Conservation (phyloP, 1,140 invertebrate genomes). For the Ephestia elutella region DNA sequence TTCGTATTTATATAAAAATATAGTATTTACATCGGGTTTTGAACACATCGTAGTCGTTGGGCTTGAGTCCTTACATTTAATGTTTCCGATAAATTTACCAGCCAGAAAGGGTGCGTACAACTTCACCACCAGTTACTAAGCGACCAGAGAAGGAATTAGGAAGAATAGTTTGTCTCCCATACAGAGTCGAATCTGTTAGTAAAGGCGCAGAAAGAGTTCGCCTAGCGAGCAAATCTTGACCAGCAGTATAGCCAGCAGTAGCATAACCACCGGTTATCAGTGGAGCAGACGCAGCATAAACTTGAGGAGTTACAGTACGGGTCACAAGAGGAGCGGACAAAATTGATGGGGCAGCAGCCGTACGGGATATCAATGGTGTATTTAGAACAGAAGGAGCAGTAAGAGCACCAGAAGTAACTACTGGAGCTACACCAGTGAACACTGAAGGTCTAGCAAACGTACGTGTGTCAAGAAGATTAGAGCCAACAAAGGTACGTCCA, state of each 20-base stretch:
- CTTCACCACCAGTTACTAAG: not conserved
- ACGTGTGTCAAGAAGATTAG: not conserved
- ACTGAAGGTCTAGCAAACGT: not conserved
- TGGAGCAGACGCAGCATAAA: conserved; percentile 26
- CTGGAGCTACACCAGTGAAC: not conserved
- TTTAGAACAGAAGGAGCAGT: not conserved
- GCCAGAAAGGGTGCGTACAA: not conserved
- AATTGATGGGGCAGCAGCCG: not conserved
- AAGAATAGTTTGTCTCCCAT: not conserved
- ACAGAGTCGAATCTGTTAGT: not conserved
- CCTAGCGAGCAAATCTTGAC: not conserved
- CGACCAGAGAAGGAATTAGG: not conserved
- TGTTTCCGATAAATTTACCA: not conserved
- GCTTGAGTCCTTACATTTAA: not conserved
- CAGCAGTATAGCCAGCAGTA: not conserved
- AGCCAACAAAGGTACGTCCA: conserved; percentile 11
- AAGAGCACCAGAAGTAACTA: not conserved
- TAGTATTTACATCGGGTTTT: not conserved
- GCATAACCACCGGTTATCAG: conserved; percentile 11
- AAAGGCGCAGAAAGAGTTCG: not conserved
- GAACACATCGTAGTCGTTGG: not conserved
- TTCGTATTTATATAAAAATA: too few species aligned
- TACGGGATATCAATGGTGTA: not conserved
- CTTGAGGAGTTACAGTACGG: conserved; percentile 12
- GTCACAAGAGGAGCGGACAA: not conserved